A percentile compares a stretch with the other conserved stretches of the same genome.
phyloP scores from a whole-genome alignment of 2,797 vertebrate species.

The Hemitrygon akajei region DNA sequence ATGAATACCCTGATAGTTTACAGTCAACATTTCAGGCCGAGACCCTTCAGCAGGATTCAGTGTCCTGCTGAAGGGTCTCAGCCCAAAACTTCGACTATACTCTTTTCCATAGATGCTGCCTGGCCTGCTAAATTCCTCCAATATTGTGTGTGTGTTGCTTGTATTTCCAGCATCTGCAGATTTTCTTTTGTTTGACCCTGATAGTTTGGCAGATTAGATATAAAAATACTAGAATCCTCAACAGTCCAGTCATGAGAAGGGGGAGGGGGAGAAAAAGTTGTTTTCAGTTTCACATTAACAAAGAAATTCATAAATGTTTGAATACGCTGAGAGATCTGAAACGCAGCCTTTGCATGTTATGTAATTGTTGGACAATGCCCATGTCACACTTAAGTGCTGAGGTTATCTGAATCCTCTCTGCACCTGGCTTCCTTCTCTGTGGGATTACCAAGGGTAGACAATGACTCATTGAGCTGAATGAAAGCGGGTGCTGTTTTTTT shows the following conservation, averaged over 20 bases:
- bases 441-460: conserved; percentile 1
- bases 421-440: conserved; percentile 29
- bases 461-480: conserved; percentile 21
- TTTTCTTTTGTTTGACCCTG: too few relatives aligned
- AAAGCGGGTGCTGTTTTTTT: conserved; percentile 10
- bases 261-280: not conserved
- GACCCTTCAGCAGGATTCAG: too few relatives aligned
- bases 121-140: too few relatives aligned
- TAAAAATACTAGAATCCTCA: not conserved
- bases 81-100: too few relatives aligned
- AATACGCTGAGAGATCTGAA: not conserved
- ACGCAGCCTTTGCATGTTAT: conserved; percentile 18
- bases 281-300: conserved; percentile 4
- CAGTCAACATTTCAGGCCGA: too few relatives aligned
- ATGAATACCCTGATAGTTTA: too few relatives aligned
- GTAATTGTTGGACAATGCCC: conserved; percentile 19
- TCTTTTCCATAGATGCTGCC: too few relatives aligned
- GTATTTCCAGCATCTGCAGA: too few relatives aligned
- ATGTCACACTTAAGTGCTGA: conserved; percentile 24
- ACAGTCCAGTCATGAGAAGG: too few relatives aligned
- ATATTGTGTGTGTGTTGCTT: too few relatives aligned
- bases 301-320: conserved; percentile 10
- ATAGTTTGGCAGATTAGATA: not conserved
- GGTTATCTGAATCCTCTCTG: conserved; percentile 13
- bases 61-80: too few relatives aligned